Conservation (phyloP, 2,113 vertebrate genomes). For the Cacatua alba region DNA sequence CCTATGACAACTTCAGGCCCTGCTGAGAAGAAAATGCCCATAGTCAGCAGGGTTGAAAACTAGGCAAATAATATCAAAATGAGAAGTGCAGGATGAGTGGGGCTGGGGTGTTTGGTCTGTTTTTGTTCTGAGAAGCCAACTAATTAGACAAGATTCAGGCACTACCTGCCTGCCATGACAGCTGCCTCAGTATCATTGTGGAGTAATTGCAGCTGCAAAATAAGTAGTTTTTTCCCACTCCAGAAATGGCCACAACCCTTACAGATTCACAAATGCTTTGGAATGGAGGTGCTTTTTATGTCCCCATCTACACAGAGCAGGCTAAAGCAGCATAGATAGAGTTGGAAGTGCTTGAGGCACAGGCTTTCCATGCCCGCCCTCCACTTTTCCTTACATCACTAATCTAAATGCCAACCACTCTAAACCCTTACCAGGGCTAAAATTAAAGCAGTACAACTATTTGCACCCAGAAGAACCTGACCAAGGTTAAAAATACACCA, state of each 20-base stretch:
- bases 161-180: neutral
- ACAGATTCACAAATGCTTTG: neutral
- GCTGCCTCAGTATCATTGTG: neutral
- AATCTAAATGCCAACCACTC: neutral
- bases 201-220: neutral
- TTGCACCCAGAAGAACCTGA: neutral
- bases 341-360: neutral
- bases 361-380: neutral
- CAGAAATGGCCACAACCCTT: neutral
- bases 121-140: neutral
- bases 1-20: neutral
- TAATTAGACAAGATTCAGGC: neutral
- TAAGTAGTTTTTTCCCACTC: neutral
- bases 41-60: neutral
- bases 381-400: neutral
- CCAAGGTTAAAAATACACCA: neutral
- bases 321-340: neutral
- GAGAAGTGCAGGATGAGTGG: neutral
- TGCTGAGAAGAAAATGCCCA: neutral
- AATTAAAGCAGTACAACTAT: neutral
- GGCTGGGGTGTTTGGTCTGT: neutral
- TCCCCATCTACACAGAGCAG: neutral
- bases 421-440: neutral
- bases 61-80: neutral
- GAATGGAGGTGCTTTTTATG: neutral